Base-by-base conservation (phyloP, 2,797 vertebrate species). In the Fringilla coelebs region DNA sequence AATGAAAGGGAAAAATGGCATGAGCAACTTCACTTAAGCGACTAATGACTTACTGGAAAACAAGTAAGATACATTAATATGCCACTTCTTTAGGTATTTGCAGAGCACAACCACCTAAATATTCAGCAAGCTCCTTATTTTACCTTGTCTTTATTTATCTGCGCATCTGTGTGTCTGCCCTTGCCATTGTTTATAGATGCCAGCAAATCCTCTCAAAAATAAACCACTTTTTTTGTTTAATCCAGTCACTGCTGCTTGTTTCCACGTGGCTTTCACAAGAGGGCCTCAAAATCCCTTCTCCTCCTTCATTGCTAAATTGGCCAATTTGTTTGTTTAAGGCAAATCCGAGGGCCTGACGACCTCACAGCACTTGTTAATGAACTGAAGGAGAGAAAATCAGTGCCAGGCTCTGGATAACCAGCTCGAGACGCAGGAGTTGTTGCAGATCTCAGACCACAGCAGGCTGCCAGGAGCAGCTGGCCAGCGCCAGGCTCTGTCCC, bases 21-120 rank as follows among this genome's bases (percentile, higher is more conserved):
- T 52, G 88, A 97, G 89, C 93, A 93, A 96, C 95, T 97, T 97
- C 94, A 94, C 94, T 95, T 96, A 97, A 96, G 92, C 61, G 28
- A 90, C 94, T 97, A 97, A 97, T 86, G 96, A 97, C 96, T 98
- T 98, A 97, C 97, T 94, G 96, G 98, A 98, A 98, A 96, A 88
- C 83, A 94, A 94, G 91, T 81, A 46, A 94, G 85, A 94, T 61
- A 85, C 79, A 88, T 96, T 94, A 94, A 90, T 73, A 72, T 51
- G 66, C 84, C 66, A 49, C 63, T 86, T 88, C 96, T 96, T 95
- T 66, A 93, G 90, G 78, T 89, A 52, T 82, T 93, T 97, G 91
- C 73, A 93, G 73, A 93, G 54, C 18, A 28, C 17, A 95, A 49
- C 34, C 76, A 57, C 45, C 34, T 43, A 76, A 49, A 74, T 62